Percentiles rank a stretch among this genome's conserved stretches.
These are phyloP conservation scores for Syritta pipiens DNA, from an alignment of 2,888 invertebrate genomes.

Conservation along the genomic window DNA sequence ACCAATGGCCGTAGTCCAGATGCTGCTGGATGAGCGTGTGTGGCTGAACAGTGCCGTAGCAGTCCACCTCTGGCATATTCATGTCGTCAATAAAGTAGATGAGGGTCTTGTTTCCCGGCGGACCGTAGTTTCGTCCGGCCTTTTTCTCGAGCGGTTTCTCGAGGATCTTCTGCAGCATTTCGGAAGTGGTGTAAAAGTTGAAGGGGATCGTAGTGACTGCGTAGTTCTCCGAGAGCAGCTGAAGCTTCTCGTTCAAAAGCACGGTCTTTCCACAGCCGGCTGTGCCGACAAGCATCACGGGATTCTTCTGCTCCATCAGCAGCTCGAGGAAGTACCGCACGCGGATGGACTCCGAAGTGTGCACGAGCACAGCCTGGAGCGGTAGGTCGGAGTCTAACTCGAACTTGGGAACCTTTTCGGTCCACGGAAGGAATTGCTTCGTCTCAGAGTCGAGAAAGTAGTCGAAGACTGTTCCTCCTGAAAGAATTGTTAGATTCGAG, in stretches of 20 bases:
- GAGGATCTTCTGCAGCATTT: constrained; percentile 94
- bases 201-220: constrained; percentile 95
- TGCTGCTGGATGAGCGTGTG: constrained; percentile 97
- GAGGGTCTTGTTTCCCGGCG: constrained; percentile 95
- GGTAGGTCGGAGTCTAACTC: constrained; percentile 95
- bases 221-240: constrained; percentile 89
- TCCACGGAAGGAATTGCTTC: constrained; percentile 94
- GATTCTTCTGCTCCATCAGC: constrained; percentile 91
- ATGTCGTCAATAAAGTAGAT: constrained; percentile 98
- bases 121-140: constrained; percentile 96
- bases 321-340: constrained; percentile 93
- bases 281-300: constrained; percentile 96
- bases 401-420: constrained; percentile 92
- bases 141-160: constrained; percentile 98
- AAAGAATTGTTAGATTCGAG: background rate
- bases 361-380: constrained; percentile 94
- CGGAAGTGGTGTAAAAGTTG: constrained; percentile 97
- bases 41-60: constrained; percentile 97
- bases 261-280: constrained; percentile 97
- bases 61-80: constrained; percentile 96
- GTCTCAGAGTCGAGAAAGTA: constrained; percentile 95
- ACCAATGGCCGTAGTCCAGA: constrained; percentile 97
- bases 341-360: constrained; percentile 95
- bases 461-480: constrained; percentile 96
- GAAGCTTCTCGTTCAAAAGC: constrained; percentile 86